A percentile compares a stretch with the other conserved stretches of the same genome.
Conservation (phyloP, 1,140 invertebrate species). For the Ceratina calcarata region DNA sequence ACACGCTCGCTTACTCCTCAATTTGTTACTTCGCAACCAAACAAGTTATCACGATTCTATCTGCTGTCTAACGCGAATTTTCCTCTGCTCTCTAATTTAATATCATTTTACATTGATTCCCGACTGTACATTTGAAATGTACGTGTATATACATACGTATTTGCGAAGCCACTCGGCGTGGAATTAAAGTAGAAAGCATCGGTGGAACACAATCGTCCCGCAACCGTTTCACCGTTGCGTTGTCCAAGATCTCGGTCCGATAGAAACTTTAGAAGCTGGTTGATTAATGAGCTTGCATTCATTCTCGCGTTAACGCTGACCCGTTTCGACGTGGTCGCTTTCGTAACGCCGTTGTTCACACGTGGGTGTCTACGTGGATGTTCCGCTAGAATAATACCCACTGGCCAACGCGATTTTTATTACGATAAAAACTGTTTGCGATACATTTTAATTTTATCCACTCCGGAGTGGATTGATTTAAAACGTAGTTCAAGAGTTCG, state of each 20-base stretch:
- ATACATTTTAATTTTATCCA: too few species aligned
- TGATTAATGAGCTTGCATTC: slow-evolving; percentile 44
- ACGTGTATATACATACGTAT: too few species aligned
- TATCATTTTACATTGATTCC: not conserved
- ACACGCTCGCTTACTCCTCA: too few species aligned
- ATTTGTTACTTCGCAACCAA: too few species aligned
- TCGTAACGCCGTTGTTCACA: slow-evolving; percentile 13
- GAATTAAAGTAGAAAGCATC: slow-evolving; percentile 7
- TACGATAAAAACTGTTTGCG: too few species aligned
- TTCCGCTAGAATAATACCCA: not conserved
- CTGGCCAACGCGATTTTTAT: too few species aligned
- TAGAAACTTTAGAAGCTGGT: slow-evolving; percentile 34
- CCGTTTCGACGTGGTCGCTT: slow-evolving; percentile 22
- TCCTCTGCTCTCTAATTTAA: not conserved
- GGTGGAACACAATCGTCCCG: slow-evolving; percentile 16
- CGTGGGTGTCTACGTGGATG: not conserved
- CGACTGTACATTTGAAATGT: too few species aligned
- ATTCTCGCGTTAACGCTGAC: slow-evolving; percentile 48
- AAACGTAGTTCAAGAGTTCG: too few species aligned
- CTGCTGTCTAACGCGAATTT: not conserved
- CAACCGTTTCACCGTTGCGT: not conserved
- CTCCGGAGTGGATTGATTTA: too few species aligned
- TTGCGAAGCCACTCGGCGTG: not conserved
- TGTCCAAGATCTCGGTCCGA: slow-evolving; percentile 14
- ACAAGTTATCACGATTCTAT: too few species aligned